Conservation (phyloP, 2,113 vertebrate genomes). For the Peromyscus maniculatus region DNA sequence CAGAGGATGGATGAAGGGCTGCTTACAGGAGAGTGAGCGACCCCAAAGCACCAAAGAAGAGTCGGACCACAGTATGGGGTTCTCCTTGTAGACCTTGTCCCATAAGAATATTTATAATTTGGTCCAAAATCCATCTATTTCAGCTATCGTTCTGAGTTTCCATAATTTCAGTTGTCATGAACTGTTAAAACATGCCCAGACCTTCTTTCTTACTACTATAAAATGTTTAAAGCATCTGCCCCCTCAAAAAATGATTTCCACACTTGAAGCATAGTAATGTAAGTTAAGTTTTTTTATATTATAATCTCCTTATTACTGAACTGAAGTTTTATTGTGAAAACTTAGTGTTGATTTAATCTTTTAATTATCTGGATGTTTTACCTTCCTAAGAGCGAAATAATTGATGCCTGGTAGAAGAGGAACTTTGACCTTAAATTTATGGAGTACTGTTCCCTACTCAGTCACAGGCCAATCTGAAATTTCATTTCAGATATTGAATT, state of each 20-base stretch:
- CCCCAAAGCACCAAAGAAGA: no score
- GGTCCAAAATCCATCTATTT: slow-evolving; percentile 42
- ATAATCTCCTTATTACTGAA: slow-evolving; percentile 47
- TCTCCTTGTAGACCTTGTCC: not conserved
- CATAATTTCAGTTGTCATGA: slow-evolving; percentile 29
- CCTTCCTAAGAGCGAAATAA: slow-evolving; percentile 64
- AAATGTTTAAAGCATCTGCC: not conserved
- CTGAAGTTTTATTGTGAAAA: slow-evolving; percentile 46
- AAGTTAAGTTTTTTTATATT: slow-evolving; percentile 42
- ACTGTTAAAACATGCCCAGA: not conserved
- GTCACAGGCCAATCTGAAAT: not conserved
- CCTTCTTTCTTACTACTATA: slow-evolving; percentile 22
- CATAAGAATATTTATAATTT: not conserved
- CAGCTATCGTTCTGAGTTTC: not conserved
- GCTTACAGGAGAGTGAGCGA: not conserved
- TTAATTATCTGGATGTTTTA: slow-evolving; percentile 49
- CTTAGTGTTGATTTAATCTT: slow-evolving; percentile 63
- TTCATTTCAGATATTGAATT: slow-evolving; percentile 51
- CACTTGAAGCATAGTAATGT: not conserved
- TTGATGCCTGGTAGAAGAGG: slow-evolving; percentile 52
- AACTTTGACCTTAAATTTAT: slow-evolving; percentile 64
- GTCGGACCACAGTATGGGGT: not conserved
- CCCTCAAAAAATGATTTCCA: slow-evolving; percentile 22
- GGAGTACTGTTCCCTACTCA: slow-evolving; percentile 23
- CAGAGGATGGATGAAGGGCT: not conserved